Conservation (phyloP, 2,888 invertebrate species). For the Leptopilina syphax region DNA sequence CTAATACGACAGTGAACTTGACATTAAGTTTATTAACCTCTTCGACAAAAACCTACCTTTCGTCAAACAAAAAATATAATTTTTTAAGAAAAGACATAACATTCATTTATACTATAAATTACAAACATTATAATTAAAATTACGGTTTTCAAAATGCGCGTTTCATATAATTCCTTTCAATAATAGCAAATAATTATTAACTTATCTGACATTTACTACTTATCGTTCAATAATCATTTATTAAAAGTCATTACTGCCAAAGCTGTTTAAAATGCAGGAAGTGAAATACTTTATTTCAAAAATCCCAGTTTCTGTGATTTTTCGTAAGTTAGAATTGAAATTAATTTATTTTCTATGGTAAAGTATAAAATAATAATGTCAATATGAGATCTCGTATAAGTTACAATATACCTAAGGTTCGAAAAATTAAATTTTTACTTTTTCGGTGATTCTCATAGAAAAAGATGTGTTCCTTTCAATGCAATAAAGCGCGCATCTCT, state of each 20-base stretch:
- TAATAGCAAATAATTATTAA: neutral
- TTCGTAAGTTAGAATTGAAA: neutral
- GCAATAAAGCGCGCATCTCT: too few species aligned
- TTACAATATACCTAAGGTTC: too few species aligned
- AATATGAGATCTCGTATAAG: too few species aligned
- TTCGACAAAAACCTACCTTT: too few species aligned
- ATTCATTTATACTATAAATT: neutral
- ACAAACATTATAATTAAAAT: neutral
- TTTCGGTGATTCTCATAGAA: too few species aligned
- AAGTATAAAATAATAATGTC: too few species aligned
- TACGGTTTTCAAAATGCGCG: neutral
- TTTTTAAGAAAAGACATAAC: neutral
- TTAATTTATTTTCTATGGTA: neutral
- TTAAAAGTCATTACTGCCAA: constrained; percentile 1
- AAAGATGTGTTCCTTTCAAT: too few species aligned
- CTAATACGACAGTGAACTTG: neutral
- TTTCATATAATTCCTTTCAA: neutral
- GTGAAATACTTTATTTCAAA: neutral
- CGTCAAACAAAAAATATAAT: neutral
- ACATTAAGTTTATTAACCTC: constrained; percentile 29
- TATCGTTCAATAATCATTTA: neutral
- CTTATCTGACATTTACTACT: neutral
- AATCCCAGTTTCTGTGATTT: constrained; percentile 3
- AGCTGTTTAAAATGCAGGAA: neutral
- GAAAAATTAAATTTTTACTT: too few species aligned